Base-by-base conservation (phyloP, 2,888 invertebrate species). In the Osmoderma eremita region DNA sequence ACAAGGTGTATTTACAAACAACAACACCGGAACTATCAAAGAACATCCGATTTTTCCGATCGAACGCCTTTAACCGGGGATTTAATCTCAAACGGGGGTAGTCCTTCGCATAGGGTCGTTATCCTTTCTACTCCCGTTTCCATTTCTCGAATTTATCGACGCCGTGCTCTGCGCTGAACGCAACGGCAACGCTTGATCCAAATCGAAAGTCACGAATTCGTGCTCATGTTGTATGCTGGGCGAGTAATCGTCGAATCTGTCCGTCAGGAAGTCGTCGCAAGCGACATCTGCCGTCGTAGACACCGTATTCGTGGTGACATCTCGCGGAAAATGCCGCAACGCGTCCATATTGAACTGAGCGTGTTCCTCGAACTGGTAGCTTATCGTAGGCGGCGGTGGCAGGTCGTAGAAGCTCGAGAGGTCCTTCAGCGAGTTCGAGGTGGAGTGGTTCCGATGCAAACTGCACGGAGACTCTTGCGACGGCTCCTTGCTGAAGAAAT, bases 181-280 rank as follows among this genome's bases (percentile, higher is more conserved):
- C 49, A 78, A 77, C 51, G 85, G 84, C 72, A 85, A 73, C 20
- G 86, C 83, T 50, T 86, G 86, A 39, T 88, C 90, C 64, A 88
- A 84, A 75, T 90, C 89, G 77, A 91, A 91, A 10, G 90, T 89
- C 50, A 90, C 89, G 77, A 90, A 86, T 75, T 91, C 91, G 72
- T 89, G 89, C 70, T 88, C 87, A 54, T 86, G 84, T 49, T n/a
- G n/a, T n/a, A n/a, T n/a, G 67, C 82, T 81, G 10, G 89, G 87
- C 62, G 88, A 87, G 72, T 82, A 84, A 70, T 88, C 88, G 42
- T 87, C 82, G 71, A 80, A 81, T 36, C 73, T 78, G 15, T 74
- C 84, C 24, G 73, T 75, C 24, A 78, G 70, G 66, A 78, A 78
- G 17, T 82, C 82, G 70, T 83, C 83, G 72, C 81, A 81, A 18